Evolutionary conservation across 2,888 invertebrate species (phyloP), one percentile per base, ranked within the genome.

Genomic region (Serrognathus titanus): DNA sequence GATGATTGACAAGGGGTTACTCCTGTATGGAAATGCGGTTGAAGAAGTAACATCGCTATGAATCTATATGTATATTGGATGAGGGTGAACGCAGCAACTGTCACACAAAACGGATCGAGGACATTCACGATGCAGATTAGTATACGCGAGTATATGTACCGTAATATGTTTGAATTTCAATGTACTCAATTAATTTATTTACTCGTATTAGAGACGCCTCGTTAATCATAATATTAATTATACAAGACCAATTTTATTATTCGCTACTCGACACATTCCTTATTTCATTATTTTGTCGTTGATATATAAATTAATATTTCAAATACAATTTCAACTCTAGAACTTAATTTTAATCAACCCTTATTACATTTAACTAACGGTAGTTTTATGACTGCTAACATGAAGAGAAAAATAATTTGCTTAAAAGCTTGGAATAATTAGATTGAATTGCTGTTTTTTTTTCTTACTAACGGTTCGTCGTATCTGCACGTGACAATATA

Each of bases 1-100:
- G 69, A 72, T 75, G 76, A 75, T 75, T 75, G 75, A 75, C 75
- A 75, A 70, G 75, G 74, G 75, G 74, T 71, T 71, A 71, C 65
- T 57, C 60, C 62, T 66, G 65, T 69, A 72, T 74, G 72, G 71
- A 70, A 71, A 72, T 72, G 68, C 67, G 68, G 66, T 62, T 43
- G 66, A 69, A 72, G 70, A 67, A 68, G 67, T 67, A 70, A 70
- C 70, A 70, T 69, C 66, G 67, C 67, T 69, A 72, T 73, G 71
- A 71, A 73, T 74, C 71, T 71, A 72, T 72, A 72, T 72, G 70
- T 71, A 70, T 71, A 71, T 71, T 69, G 66, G 66, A 65, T 61
- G 66, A 66, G 70, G 70, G 70, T 67, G 69, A 68, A 66, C 63
- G 58, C 59, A 69, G 71, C 70, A 71, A 71, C 70, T 71, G 71